phyloP scores from a whole-genome alignment of 2,797 vertebrate species.

The Amblyopsis hoosieri region DNA sequence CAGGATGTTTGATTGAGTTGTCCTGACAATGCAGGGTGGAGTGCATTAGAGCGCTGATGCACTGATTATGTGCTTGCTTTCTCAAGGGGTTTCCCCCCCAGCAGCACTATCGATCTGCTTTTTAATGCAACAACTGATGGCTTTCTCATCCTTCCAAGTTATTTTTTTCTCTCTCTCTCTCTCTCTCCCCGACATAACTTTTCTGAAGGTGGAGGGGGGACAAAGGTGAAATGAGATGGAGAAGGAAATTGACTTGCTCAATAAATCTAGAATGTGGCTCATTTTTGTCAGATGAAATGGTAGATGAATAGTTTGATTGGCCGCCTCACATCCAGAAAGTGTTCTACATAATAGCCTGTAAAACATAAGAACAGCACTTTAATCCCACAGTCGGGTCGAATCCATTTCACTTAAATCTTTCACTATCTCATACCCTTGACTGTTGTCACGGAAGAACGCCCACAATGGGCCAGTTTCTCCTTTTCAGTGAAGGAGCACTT shows the following conservation, averaged over 20 bases:
- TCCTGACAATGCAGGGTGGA: conserved; percentile 67
- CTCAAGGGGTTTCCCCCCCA: conserved; percentile 43
- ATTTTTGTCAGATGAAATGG: conserved; percentile 65
- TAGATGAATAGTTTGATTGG: conserved; percentile 49
- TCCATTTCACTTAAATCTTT: not conserved
- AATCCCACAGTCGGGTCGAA: not conserved
- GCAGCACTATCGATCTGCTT: conserved; percentile 67
- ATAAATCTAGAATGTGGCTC: conserved; percentile 60
- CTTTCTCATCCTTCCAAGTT: conserved; percentile 63
- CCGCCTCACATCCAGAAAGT: conserved; percentile 33
- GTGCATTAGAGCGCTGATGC: conserved; percentile 67
- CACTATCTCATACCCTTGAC: not conserved
- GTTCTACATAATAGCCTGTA: conserved; percentile 23
- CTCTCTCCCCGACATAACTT: conserved; percentile 28
- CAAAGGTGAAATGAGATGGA: conserved; percentile 53
- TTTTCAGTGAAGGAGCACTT: not conserved
- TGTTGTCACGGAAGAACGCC: not conserved
- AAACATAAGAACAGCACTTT: conserved; percentile 33
- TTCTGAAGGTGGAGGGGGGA: conserved; percentile 42
- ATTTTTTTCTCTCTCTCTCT: conserved; percentile 47
- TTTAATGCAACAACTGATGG: conserved; percentile 70
- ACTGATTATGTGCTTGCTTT: conserved; percentile 72
- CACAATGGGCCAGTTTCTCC: not conserved
- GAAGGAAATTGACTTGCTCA: conserved; percentile 65
- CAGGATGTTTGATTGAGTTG: conserved; percentile 72